A percentile compares a stretch with the other conserved stretches of the same genome.
These are phyloP conservation scores for Taeniopygia guttata DNA, from an alignment of 2,797 vertebrate genomes.

Conservation along the genomic window DNA sequence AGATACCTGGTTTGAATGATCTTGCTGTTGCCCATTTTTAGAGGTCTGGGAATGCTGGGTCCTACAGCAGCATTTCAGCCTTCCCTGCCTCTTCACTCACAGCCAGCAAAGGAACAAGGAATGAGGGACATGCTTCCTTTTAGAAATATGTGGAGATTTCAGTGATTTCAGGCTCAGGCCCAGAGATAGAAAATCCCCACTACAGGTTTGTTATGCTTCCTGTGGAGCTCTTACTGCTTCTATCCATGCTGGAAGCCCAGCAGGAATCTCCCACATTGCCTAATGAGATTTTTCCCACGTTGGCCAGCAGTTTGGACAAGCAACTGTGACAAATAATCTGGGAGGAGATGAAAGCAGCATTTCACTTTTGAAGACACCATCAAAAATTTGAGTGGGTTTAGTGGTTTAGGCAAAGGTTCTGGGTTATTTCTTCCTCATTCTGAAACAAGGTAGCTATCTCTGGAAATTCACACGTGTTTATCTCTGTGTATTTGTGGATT, in stretches of 20 bases:
- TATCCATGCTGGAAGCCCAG: not conserved
- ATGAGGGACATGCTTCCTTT: not conserved
- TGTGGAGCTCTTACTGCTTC: not conserved
- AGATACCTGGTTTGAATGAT: not conserved
- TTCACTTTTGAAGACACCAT: not conserved
- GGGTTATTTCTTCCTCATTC: slow-evolving; percentile 12
- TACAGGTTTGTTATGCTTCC: not conserved
- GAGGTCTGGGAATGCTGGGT: not conserved
- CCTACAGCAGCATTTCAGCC: not conserved
- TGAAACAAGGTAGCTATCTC: slow-evolving; percentile 2
- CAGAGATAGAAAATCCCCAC: not conserved
- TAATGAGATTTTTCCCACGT: not conserved
- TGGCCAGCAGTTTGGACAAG: not conserved
- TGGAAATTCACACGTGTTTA: slow-evolving; percentile 17
- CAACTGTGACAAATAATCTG: not conserved
- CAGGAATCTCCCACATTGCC: not conserved
- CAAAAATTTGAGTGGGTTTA: slow-evolving; percentile 22
- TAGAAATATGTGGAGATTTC: not conserved
- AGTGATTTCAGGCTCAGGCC: not conserved
- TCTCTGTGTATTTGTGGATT: not conserved
- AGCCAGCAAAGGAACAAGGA: not conserved
- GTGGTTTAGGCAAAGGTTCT: slow-evolving; percentile 6
- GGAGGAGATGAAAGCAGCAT: slow-evolving; percentile 1
- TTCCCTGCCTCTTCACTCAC: not conserved
- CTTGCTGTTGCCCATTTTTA: not conserved